A percentile compares a stretch with the other conserved stretches of the same genome.
Evolutionary conservation across 30 jellyfish, hydroid and myxozoan genomes (phyloP).

Genomic region (Turritopsis rubra): DNA sequence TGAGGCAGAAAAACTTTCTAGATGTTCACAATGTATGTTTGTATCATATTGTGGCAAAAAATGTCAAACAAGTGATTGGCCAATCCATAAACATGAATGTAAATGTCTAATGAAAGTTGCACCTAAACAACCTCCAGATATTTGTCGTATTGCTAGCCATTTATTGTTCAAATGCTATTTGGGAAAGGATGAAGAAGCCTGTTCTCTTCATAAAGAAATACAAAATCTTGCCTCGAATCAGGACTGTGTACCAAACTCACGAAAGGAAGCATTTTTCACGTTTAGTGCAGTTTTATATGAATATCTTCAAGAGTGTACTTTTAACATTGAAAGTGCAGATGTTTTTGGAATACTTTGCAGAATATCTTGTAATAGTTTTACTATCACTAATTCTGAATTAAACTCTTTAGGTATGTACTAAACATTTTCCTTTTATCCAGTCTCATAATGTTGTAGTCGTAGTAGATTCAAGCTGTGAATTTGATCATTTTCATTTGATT

Average conservation of each 20-base stretch:
- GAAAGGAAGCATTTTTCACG: conserved; percentile 72
- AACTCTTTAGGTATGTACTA: conserved; percentile 53
- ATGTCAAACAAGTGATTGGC: conserved; percentile 89
- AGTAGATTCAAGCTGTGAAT: too few species aligned
- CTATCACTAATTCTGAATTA: conserved; percentile 64
- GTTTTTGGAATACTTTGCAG: conserved; percentile 55
- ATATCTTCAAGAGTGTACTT: conserved; percentile 10
- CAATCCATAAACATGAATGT: conserved; percentile 75
- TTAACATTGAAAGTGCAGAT: conserved; percentile 27
- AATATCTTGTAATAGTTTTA: conserved; percentile 71
- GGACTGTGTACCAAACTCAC: conserved; percentile 16
- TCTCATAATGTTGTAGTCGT: too few species aligned
- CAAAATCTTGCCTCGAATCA: conserved; percentile 17
- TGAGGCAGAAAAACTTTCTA: conserved; percentile 32
- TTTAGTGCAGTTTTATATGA: conserved; percentile 55
- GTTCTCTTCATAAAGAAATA: not conserved
- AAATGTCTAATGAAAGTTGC: conserved; percentile 49
- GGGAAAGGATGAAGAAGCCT: not conserved
- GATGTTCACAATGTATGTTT: conserved; percentile 77
- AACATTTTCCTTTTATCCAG: not conserved
- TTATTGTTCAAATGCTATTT: conserved; percentile 23
- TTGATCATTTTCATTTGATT: not conserved
- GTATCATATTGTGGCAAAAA: conserved; percentile 64
- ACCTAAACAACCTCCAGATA: conserved; percentile 89
- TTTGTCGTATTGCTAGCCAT: conserved; percentile 72